Conservation (phyloP, 2,797 vertebrate genomes). For the Tokudaia tokunoshimensis region DNA sequence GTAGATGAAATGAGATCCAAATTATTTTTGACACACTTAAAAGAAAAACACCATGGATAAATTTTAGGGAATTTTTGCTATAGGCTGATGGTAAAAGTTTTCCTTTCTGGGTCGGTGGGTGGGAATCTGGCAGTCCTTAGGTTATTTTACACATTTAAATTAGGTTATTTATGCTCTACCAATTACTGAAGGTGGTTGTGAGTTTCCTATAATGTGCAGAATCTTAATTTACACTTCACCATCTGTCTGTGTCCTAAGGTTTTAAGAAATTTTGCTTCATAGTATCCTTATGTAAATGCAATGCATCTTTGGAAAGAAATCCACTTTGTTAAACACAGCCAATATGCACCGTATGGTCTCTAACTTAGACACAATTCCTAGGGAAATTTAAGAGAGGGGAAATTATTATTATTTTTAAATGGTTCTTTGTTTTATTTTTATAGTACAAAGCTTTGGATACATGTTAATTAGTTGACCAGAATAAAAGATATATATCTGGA, state of each 20-base stretch:
- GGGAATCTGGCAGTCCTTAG: slow-evolving; percentile 36
- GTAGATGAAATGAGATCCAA: slow-evolving; percentile 53
- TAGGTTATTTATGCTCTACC: slow-evolving; percentile 62
- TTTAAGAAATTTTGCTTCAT: slow-evolving; percentile 41
- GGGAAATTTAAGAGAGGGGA: not conserved
- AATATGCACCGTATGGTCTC: not conserved
- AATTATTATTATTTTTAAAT: slow-evolving; percentile 50
- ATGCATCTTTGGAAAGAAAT: not conserved
- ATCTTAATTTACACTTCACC: slow-evolving; percentile 73
- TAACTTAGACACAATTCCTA: not conserved
- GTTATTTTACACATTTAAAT: slow-evolving; percentile 77
- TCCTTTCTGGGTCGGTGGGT: not conserved
- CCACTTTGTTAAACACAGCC: not conserved
- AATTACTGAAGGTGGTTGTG: slow-evolving; percentile 69
- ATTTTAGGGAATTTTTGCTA: slow-evolving; percentile 51
- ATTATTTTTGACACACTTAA: slow-evolving; percentile 48
- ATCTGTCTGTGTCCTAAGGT: slow-evolving; percentile 11
- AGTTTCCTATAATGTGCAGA: slow-evolving; percentile 61
- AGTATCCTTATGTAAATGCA: not conserved
- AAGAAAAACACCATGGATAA: slow-evolving; percentile 52
- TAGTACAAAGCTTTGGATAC: not conserved
- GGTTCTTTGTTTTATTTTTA: not conserved
- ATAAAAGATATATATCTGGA: not conserved
- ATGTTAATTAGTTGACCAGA: slow-evolving; percentile 33
- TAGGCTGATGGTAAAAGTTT: slow-evolving; percentile 56